These are phyloP conservation scores for Protosalanx chinensis DNA, from an alignment of 2,797 vertebrate genomes.

Conservation along the genomic window DNA sequence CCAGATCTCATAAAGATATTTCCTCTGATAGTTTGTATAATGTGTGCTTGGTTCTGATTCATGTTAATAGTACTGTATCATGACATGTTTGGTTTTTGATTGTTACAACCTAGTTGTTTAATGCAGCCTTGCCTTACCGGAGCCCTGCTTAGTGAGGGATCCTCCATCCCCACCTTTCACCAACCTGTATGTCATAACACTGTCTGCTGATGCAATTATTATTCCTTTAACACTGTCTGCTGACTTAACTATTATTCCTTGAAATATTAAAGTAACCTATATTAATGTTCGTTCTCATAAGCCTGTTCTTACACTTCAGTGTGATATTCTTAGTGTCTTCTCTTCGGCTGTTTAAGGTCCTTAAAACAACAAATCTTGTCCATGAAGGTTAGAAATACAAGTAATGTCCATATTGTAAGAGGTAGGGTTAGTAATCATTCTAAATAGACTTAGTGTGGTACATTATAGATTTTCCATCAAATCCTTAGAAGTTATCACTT, in stretches of 20 bases:
- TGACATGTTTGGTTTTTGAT: constrained; percentile 65
- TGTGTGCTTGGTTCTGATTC: constrained; percentile 68
- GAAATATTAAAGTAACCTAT: constrained; percentile 81
- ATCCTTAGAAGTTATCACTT: too few relatives aligned
- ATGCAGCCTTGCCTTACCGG: constrained; percentile 81
- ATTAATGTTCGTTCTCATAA: constrained; percentile 48
- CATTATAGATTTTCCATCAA: too few relatives aligned
- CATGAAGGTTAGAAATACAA: neutral
- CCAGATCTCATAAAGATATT: constrained; percentile 55
- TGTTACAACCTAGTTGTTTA: constrained; percentile 75
- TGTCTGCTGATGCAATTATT: constrained; percentile 80
- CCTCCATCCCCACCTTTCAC: constrained; percentile 61
- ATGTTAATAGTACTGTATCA: constrained; percentile 68
- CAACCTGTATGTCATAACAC: constrained; percentile 78
- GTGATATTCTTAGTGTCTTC: too few relatives aligned
- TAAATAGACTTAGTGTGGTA: too few relatives aligned
- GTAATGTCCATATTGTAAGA: too few relatives aligned
- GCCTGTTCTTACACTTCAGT: neutral
- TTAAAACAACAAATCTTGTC: neutral
- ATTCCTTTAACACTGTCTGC: constrained; percentile 79
- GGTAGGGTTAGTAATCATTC: too few relatives aligned
- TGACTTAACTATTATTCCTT: constrained; percentile 78
- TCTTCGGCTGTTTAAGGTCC: neutral
- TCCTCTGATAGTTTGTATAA: constrained; percentile 67
- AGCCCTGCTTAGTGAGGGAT: constrained; percentile 76